Evolutionary conservation across 92 coral and sea anemone genomes (phyloP).

Genomic region (Ricordea florida): DNA sequence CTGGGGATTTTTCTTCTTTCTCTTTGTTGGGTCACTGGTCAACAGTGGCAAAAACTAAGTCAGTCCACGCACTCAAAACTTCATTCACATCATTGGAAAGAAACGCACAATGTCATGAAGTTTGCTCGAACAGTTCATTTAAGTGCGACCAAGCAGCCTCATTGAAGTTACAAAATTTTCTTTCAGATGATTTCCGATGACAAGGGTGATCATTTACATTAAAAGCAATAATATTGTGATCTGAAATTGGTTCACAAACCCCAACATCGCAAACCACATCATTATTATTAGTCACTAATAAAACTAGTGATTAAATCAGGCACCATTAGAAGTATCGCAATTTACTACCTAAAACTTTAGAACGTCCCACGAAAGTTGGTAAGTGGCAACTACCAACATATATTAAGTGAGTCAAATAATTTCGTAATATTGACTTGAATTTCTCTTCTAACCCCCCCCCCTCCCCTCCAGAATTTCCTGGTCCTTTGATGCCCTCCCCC

Average conservation of each 20-base stretch:
- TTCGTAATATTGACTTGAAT: too few relatives aligned
- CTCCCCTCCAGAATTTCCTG: too few relatives aligned
- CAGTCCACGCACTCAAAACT: slow-evolving; percentile 11
- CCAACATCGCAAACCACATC: background rate
- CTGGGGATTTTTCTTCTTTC: background rate
- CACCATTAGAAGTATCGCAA: too few relatives aligned
- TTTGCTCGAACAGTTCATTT: slow-evolving; percentile 22
- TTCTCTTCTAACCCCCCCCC: too few relatives aligned
- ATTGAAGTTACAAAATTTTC: background rate
- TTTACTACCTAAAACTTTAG: too few relatives aligned
- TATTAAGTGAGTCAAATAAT: too few relatives aligned
- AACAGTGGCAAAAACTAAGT: background rate
- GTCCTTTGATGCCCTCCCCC: too few relatives aligned
- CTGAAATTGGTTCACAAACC: slow-evolving; percentile 15
- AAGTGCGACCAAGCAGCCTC: slow-evolving; percentile 23
- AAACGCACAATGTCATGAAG: slow-evolving; percentile 17
- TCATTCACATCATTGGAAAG: background rate
- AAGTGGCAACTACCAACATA: too few relatives aligned
- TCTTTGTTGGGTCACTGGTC: background rate
- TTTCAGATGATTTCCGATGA: slow-evolving; percentile 1
- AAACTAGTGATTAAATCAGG: too few relatives aligned
- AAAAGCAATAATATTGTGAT: slow-evolving; percentile 18
- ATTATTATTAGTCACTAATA: too few relatives aligned
- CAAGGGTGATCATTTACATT: background rate
- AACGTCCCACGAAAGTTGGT: too few relatives aligned